phyloP scores from a whole-genome alignment of 2,797 vertebrate species.

The Mycteria americana region DNA sequence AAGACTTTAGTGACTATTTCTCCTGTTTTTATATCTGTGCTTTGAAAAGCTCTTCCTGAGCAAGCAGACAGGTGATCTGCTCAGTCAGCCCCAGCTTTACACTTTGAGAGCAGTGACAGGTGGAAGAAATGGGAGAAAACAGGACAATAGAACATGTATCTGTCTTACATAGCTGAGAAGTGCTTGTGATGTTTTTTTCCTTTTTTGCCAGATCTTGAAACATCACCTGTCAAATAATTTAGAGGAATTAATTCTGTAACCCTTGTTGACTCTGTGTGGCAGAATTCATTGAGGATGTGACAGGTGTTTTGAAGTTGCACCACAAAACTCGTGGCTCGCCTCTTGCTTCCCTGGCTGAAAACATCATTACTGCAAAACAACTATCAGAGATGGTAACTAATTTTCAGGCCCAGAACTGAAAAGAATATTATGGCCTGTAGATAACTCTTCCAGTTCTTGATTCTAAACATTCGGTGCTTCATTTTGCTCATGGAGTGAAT shows the following conservation, averaged over 20 bases:
- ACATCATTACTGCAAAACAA: neutral
- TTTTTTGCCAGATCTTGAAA: neutral
- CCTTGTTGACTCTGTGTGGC: accelerated
- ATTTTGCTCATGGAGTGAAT: neutral
- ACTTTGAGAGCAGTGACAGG: neutral
- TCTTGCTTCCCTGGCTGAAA: neutral
- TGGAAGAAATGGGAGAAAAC: neutral
- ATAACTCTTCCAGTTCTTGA: neutral
- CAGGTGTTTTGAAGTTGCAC: neutral
- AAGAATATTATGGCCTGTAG: neutral
- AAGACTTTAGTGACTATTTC: neutral
- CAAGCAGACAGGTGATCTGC: neutral
- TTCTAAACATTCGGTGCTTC: neutral
- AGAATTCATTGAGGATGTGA: slow-evolving; percentile 8
- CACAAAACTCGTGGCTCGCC: neutral
- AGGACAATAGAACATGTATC: neutral
- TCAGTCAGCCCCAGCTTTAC: neutral
- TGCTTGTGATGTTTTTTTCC: neutral
- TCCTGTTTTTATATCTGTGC: neutral
- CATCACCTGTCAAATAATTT: neutral
- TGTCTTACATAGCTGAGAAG: neutral
- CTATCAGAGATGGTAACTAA: neutral
- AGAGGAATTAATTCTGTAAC: neutral
- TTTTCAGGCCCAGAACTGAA: neutral
- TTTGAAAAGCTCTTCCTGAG: neutral